phyloP scores from a whole-genome alignment of 2,113 vertebrate genomes.

The Pachycephala philippinensis region DNA sequence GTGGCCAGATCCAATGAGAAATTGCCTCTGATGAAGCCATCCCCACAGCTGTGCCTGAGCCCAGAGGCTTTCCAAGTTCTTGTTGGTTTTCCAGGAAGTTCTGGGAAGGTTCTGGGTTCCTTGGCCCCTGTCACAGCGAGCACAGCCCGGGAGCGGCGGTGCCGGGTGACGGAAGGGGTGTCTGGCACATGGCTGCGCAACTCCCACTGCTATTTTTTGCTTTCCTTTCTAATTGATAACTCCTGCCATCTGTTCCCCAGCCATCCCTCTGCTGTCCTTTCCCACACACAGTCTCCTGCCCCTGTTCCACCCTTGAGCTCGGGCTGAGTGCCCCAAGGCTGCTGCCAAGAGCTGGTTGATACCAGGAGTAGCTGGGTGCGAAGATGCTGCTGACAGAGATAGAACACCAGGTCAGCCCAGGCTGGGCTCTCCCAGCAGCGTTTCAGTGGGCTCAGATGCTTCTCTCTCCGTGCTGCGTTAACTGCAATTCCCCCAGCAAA shows the following conservation, averaged over 20 bases:
- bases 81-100: not conserved
- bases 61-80: not conserved
- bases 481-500: not conserved
- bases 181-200: not conserved
- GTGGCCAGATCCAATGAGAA: not conserved
- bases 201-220: not conserved
- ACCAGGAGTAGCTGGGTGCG: not conserved
- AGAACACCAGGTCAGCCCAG: not conserved
- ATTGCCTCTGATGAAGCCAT: not conserved
- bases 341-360: not conserved
- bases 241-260: slow-evolving; percentile 46
- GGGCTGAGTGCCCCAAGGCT: not conserved
- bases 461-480: not conserved
- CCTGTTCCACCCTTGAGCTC: not conserved
- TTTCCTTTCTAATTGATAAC: slow-evolving; percentile 25
- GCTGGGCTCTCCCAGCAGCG: not conserved
- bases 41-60: not conserved
- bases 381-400: not conserved
- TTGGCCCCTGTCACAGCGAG: not conserved
- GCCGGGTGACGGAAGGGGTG: not conserved
- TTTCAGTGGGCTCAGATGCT: not conserved
- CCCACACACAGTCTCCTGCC: slow-evolving; percentile 6
- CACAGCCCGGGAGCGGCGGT: not conserved
- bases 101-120: not conserved
- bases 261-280: slow-evolving; percentile 18